phyloP scores from a whole-genome alignment of 2,113 vertebrate genomes.

The Epinephelus cyanopodus region DNA sequence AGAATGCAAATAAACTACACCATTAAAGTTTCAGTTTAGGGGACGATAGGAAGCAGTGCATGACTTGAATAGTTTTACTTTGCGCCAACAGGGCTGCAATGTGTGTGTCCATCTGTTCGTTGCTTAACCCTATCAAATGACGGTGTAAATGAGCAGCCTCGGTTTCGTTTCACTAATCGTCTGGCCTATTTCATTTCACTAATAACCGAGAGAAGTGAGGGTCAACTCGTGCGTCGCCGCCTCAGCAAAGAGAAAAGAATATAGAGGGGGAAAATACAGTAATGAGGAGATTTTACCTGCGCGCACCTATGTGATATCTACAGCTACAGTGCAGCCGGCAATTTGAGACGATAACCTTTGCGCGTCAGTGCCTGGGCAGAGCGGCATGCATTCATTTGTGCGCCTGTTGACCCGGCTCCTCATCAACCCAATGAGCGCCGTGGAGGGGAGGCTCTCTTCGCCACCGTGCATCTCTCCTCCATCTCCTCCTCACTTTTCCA shows the following conservation, averaged over 20 bases:
- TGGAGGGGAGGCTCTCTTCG: slow-evolving; percentile 91
- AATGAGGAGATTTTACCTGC: slow-evolving; percentile 26
- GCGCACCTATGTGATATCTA: slow-evolving; percentile 8
- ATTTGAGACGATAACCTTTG: slow-evolving; percentile 60
- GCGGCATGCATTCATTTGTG: slow-evolving; percentile 84
- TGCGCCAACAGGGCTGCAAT: neutral
- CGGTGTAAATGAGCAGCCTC: slow-evolving; percentile 57
- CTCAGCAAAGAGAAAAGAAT: neutral
- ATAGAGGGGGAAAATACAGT: neutral
- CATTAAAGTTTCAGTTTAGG: neutral
- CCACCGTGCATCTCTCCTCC: slow-evolving; percentile 82
- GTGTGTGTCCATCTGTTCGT: slow-evolving; percentile 39
- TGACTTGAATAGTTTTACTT: neutral
- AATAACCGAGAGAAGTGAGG: slow-evolving; percentile 29
- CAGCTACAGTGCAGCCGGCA: slow-evolving; percentile 2
- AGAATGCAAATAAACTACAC: slow-evolving; percentile 15
- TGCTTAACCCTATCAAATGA: slow-evolving; percentile 54
- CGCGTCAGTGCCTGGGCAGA: slow-evolving; percentile 74
- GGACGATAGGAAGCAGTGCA: neutral
- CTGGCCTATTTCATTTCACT: slow-evolving; percentile 25
- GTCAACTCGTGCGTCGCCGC: slow-evolving; percentile 35
- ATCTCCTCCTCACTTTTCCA: slow-evolving; percentile 88
- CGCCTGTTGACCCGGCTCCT: slow-evolving; percentile 93
- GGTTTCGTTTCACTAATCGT: slow-evolving; percentile 36
- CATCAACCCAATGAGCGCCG: slow-evolving; percentile 94